Evolutionary conservation across 2,797 vertebrate genomes (phyloP).

Genomic region (Sciurus carolinensis): DNA sequence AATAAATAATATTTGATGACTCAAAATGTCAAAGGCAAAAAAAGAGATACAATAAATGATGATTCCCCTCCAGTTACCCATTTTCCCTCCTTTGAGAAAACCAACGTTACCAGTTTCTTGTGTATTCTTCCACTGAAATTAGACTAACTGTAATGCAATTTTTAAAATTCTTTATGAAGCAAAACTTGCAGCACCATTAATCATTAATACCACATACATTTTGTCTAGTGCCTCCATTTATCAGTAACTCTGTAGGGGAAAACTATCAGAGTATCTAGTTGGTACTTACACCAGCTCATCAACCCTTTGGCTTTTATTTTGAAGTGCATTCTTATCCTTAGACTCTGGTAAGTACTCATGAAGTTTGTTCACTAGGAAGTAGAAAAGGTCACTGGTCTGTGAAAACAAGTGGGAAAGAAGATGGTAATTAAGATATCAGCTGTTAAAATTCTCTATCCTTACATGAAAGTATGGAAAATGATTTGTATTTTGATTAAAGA

Average conservation of each 20-base stretch:
- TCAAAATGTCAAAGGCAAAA: constrained; percentile 57
- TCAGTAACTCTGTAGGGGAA: not conserved
- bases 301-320: constrained; percentile 83
- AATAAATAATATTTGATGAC: not conserved
- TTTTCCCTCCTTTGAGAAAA: not conserved
- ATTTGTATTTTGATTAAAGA: constrained; percentile 36
- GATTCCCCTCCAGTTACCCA: not conserved
- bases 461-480: constrained; percentile 51
- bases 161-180: constrained; percentile 11
- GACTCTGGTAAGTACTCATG: constrained; percentile 87
- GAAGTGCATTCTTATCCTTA: constrained; percentile 68
- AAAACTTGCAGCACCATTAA: constrained; percentile 48
- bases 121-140: constrained; percentile 20
- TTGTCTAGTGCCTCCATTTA: constrained; percentile 7
- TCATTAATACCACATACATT: not conserved
- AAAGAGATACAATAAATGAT: constrained; percentile 15
- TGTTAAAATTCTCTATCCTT: constrained; percentile 47
- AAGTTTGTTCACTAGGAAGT: constrained; percentile 92
- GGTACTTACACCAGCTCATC: constrained; percentile 90
- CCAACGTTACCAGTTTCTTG: constrained; percentile 13
- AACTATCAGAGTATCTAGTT: not conserved
- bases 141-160: constrained; percentile 25
- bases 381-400: constrained; percentile 91
- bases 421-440: not conserved
- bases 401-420: constrained; percentile 69